phyloP scores from a whole-genome alignment of 2,113 vertebrate genomes.

The Chamaetylas fuelleborni region DNA sequence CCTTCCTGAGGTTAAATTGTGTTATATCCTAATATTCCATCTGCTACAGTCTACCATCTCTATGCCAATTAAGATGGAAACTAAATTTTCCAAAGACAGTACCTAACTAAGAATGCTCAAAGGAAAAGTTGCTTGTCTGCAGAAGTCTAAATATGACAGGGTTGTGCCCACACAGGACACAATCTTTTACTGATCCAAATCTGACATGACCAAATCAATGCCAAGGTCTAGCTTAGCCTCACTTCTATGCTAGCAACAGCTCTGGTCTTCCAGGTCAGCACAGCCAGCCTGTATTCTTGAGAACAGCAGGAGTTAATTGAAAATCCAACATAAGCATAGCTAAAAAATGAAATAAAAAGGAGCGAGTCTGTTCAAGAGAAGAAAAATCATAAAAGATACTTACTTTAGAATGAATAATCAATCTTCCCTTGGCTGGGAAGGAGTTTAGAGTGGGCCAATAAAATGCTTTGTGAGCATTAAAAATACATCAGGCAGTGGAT shows the following conservation, averaged over 20 bases:
- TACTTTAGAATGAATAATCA: not conserved
- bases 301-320: not conserved
- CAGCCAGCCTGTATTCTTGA: not conserved
- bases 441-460: not conserved
- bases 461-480: not conserved
- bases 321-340: not conserved
- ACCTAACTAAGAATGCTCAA: not conserved
- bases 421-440: not conserved
- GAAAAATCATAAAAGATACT: not conserved
- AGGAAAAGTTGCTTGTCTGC: not conserved
- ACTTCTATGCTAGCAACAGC: not conserved
- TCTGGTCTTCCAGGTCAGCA: not conserved
- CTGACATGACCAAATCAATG: not conserved
- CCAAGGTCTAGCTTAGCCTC: not conserved
- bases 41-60: not conserved
- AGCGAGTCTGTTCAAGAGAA: fast-evolving
- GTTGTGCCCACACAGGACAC: not conserved
- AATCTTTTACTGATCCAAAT: not conserved
- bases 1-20: not conserved
- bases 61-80: not conserved
- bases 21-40: not conserved
- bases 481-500: not conserved
- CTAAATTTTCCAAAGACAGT: not conserved
- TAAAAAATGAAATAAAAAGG: not conserved
- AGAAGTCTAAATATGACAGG: not conserved